Percentiles rank a stretch among this genome's conserved stretches.
phyloP scores from a whole-genome alignment of 2,888 invertebrate species.

The Cotesia congregata region DNA sequence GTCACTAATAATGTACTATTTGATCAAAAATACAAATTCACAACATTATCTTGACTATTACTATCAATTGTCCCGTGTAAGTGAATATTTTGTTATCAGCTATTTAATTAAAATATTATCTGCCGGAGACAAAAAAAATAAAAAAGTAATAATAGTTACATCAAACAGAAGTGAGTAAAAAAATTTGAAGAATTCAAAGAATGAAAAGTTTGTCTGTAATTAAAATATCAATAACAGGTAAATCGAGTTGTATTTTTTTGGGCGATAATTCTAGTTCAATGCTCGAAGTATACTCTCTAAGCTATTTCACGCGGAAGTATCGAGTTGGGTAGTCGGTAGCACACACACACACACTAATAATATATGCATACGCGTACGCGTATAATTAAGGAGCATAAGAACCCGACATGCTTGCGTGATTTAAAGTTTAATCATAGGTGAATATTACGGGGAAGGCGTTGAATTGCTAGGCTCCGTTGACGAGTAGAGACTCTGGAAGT shows the following conservation, averaged over 20 bases:
- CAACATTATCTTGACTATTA: slow-evolving; percentile 29
- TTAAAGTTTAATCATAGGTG: slow-evolving; percentile 28
- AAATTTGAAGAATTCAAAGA: neutral
- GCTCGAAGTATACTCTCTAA: neutral
- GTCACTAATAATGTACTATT: slow-evolving; percentile 38
- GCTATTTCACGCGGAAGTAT: slow-evolving; percentile 24
- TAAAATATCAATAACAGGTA: neutral
- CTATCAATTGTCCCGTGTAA: slow-evolving; percentile 27
- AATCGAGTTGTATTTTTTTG: neutral
- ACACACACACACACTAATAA: neutral
- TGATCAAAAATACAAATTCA: slow-evolving; percentile 27
- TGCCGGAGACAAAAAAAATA: neutral
- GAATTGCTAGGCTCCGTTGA: slow-evolving; percentile 34
- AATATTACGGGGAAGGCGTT: slow-evolving; percentile 38
- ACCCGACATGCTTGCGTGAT: slow-evolving; percentile 29
- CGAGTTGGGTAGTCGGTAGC: slow-evolving; percentile 8
- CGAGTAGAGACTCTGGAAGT: slow-evolving; percentile 29
- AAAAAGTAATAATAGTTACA: neutral
- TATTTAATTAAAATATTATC: neutral
- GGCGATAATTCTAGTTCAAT: slow-evolving; percentile 10
- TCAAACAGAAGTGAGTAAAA: neutral
- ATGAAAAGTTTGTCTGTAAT: slow-evolving; percentile 8
- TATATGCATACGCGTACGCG: slow-evolving; percentile 3
- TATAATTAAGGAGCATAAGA: slow-evolving; percentile 37
- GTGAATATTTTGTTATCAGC: slow-evolving; percentile 4